Conservation (phyloP, 92 coral and sea anemone genomes). For the Porites rus region DNA sequence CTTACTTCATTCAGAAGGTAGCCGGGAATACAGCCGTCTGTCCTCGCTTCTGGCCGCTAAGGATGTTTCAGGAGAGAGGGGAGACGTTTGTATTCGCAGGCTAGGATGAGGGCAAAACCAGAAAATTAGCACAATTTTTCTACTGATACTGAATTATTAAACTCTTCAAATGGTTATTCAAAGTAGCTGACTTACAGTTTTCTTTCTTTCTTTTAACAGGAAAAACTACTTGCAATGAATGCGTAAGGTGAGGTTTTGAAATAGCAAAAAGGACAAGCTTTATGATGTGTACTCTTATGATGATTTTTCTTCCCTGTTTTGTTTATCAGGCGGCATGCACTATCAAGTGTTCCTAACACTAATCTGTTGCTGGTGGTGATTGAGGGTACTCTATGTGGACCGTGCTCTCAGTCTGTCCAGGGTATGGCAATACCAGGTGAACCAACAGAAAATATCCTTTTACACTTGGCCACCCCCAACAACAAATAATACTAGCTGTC, state of each 20-base stretch:
- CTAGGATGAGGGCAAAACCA: too few species aligned
- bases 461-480: not conserved
- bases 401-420: conserved; percentile 50
- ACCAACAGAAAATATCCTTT: conserved; percentile 91
- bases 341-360: conserved; percentile 79
- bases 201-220: conserved; percentile 22
- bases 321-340: conserved; percentile 56
- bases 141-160: too few species aligned
- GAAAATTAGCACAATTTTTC: not conserved
- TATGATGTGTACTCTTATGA: not conserved
- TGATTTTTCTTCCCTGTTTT: not conserved
- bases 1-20: too few species aligned
- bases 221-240: conserved; percentile 14
- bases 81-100: too few species aligned
- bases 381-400: conserved; percentile 63
- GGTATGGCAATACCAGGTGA: conserved; percentile 84
- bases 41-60: too few species aligned
- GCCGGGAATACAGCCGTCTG: too few species aligned
- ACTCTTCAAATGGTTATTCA: too few species aligned
- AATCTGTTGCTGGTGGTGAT: conserved; percentile 87
- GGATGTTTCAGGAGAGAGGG: too few species aligned
- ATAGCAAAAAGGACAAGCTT: not conserved
- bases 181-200: not conserved
- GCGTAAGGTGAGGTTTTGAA: conserved; percentile 6
- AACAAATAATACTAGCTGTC: not conserved